These are phyloP conservation scores for Psittacula derbiana DNA, from an alignment of 2,797 vertebrate species.

Conservation along the genomic window DNA sequence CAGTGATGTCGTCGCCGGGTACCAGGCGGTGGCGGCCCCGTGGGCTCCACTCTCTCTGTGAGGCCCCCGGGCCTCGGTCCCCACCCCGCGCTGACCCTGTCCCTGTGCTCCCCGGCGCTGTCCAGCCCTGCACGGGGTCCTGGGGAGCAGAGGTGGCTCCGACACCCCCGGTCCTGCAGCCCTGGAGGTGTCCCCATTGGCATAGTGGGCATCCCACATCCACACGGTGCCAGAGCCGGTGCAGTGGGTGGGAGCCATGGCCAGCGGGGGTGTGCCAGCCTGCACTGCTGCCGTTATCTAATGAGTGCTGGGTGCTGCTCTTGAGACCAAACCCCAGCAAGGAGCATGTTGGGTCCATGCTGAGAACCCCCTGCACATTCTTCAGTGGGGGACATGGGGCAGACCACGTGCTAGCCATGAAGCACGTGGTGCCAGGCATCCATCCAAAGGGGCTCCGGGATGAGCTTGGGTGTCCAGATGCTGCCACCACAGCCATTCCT, in stretches of 20 bases:
- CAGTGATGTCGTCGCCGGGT: constrained; percentile 54
- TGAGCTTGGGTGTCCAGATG: fast-evolving
- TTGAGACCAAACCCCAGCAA: neutral
- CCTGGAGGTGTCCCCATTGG: neutral
- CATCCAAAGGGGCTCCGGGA: neutral
- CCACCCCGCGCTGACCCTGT: neutral
- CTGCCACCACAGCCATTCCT: fast-evolving
- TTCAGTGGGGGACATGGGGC: fast-evolving
- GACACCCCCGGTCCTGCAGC: neutral
- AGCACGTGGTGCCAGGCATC: fast-evolving
- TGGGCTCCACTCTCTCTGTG: neutral
- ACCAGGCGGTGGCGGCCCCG: constrained; percentile 21
- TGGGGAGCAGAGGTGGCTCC: fast-evolving
- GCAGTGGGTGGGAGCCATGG: neutral
- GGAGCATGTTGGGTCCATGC: fast-evolving
- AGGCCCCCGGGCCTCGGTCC: neutral
- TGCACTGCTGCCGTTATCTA: neutral
- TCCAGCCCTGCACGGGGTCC: fast-evolving
- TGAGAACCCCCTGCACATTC: fast-evolving
- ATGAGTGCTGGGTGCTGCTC: neutral
- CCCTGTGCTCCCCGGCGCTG: neutral
- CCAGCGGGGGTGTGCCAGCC: fast-evolving
- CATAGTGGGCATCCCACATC: fast-evolving
- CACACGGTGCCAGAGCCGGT: fast-evolving
- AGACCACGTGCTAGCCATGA: fast-evolving